Evolutionary conservation across 2,888 invertebrate species (phyloP).

Genomic region (Euproctis similis): DNA sequence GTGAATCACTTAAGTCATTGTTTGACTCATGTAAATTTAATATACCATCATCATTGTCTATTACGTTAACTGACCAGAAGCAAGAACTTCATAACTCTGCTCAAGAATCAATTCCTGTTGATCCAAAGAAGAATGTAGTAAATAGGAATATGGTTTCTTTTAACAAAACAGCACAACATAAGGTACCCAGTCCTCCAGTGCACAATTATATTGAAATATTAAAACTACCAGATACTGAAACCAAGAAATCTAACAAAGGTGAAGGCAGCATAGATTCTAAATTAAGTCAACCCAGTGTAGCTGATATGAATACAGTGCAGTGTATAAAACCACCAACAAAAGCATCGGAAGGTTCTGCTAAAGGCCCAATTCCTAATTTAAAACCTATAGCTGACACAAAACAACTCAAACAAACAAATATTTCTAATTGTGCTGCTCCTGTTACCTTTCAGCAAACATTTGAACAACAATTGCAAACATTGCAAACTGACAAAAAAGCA

Average conservation of each 20-base stretch:
- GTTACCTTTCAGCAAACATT: slow-evolving; percentile 73
- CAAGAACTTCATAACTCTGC: slow-evolving; percentile 54
- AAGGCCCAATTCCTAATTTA: slow-evolving; percentile 67
- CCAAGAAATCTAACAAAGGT: slow-evolving; percentile 45
- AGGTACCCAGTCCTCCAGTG: slow-evolving; percentile 67
- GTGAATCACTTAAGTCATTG: slow-evolving; percentile 73
- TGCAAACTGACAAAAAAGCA: slow-evolving; percentile 61
- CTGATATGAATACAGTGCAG: slow-evolving; percentile 32
- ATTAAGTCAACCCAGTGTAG: slow-evolving; percentile 25
- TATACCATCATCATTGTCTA: slow-evolving; percentile 88
- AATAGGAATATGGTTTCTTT: slow-evolving; percentile 57
- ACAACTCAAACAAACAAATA: slow-evolving; percentile 54
- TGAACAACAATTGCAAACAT: slow-evolving; percentile 62
- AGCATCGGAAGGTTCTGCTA: slow-evolving; percentile 53
- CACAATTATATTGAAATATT: slow-evolving; percentile 79
- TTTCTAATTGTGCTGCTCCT: slow-evolving; percentile 50
- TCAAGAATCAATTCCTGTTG: slow-evolving; percentile 42
- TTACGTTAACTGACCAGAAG: slow-evolving; percentile 83
- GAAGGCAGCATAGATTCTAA: slow-evolving; percentile 36
- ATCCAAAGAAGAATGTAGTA: slow-evolving; percentile 47
- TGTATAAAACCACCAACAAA: slow-evolving; percentile 35
- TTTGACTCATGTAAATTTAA: slow-evolving; percentile 83
- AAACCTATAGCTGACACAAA: slow-evolving; percentile 71
- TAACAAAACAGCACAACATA: slow-evolving; percentile 47
- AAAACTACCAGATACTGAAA: slow-evolving; percentile 73